Evolutionary conservation across 1,140 invertebrate species (phyloP).

Genomic region (Samia ricini): DNA sequence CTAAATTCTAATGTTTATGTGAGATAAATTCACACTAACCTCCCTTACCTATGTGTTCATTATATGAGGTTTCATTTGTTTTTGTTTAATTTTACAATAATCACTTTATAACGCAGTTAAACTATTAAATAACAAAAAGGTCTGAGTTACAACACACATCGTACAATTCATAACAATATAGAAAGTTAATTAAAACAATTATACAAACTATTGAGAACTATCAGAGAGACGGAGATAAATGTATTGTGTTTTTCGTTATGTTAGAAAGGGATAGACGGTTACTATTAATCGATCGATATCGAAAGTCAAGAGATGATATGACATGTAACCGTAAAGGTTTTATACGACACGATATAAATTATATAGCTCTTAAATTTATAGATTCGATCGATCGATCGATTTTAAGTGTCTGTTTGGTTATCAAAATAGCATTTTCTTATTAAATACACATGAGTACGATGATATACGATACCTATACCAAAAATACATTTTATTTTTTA

Average conservation of each 20-base stretch:
- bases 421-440: too few relatives aligned
- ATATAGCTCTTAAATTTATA: not conserved
- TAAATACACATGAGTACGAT: too few relatives aligned
- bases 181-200: constrained; percentile 20
- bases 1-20: too few relatives aligned
- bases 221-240: constrained; percentile 2
- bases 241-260: not conserved
- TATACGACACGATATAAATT: constrained; percentile 41
- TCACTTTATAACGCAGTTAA: too few relatives aligned
- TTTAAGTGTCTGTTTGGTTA: too few relatives aligned
- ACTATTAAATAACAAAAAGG: not conserved
- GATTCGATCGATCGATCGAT: too few relatives aligned
- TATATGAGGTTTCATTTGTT: too few relatives aligned
- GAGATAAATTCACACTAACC: too few relatives aligned
- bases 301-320: constrained; percentile 39
- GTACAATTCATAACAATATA: constrained; percentile 2
- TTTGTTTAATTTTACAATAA: too few relatives aligned
- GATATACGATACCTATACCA: too few relatives aligned
- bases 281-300: constrained; percentile 39
- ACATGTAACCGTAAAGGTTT: constrained; percentile 61
- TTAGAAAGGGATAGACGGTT: constrained; percentile 18
- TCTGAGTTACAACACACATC: not conserved
- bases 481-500: too few relatives aligned
- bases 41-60: too few relatives aligned
- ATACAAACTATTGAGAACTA: constrained; percentile 18